Percentiles rank a stretch among this genome's conserved stretches.
Evolutionary conservation across 2,113 vertebrate species (phyloP).

Genomic region (Entosphenus tridentatus): DNA sequence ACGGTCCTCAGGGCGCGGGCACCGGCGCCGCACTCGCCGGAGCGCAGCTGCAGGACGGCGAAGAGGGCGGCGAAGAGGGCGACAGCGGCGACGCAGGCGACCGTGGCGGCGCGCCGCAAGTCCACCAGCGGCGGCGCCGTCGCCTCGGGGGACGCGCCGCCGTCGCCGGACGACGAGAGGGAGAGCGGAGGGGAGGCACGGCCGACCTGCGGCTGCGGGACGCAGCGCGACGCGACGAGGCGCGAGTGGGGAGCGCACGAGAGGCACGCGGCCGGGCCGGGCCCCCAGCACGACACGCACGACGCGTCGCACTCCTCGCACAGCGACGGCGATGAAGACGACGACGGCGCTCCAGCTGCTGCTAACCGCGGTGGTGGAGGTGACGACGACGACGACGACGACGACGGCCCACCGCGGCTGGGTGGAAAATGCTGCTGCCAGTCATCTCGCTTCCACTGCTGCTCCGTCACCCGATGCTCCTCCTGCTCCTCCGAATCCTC

Average conservation of each 20-base stretch:
- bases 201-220: constrained; percentile 68
- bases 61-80: constrained; percentile 52
- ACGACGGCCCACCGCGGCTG: no score
- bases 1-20: no score
- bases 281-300: constrained; percentile 51
- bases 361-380: no score
- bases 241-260: constrained; percentile 57
- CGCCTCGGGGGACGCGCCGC: constrained; percentile 13
- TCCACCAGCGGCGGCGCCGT: constrained; percentile 28
- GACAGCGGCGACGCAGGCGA: constrained; percentile 61
- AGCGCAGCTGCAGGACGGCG: constrained; percentile 57
- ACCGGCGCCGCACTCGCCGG: constrained; percentile 14
- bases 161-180: background rate
- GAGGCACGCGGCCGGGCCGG: constrained; percentile 41
- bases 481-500: no score
- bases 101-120: constrained; percentile 30
- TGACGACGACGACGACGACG: no score
- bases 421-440: no score
- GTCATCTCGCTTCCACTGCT: no score
- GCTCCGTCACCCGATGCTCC: no score
- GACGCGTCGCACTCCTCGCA: constrained; percentile 54
- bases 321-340: no score
- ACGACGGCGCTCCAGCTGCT: no score
- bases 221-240: constrained; percentile 42
- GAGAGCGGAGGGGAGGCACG: constrained; percentile 30